Percentiles rank a stretch among this genome's conserved stretches.
phyloP scores from a whole-genome alignment of 2,797 vertebrate genomes.

The Cirrhinus molitorella region DNA sequence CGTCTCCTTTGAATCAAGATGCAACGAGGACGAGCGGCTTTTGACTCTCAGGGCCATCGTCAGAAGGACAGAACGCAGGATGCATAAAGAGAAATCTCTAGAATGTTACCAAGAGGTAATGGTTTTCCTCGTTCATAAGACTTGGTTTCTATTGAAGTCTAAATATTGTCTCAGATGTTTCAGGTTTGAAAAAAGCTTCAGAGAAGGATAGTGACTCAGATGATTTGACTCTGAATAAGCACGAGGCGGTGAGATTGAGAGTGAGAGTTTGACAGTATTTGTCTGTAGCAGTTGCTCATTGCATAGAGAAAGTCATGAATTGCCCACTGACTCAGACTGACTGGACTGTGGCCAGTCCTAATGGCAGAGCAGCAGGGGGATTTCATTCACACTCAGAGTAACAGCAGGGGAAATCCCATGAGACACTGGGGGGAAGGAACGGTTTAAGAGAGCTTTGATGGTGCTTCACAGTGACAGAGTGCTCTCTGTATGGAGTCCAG shows the following conservation, averaged over 20 bases:
- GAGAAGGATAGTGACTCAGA: background rate
- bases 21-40: slow-evolving; percentile 52
- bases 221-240: background rate
- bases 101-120: background rate
- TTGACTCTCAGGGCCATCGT: slow-evolving; percentile 61
- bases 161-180: slow-evolving; percentile 9
- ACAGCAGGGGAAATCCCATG: slow-evolving; percentile 72
- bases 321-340: slow-evolving; percentile 43
- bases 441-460: slow-evolving; percentile 78
- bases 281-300: background rate
- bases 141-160: background rate
- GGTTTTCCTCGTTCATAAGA: background rate
- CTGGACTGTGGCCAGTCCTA: slow-evolving; percentile 62
- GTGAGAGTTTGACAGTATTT: background rate
- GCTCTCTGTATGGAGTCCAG: slow-evolving; percentile 20
- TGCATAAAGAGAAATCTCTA: background rate
- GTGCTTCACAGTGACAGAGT: slow-evolving; percentile 61
- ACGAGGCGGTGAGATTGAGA: background rate
- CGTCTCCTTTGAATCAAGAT: slow-evolving; percentile 59
- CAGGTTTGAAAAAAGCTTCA: background rate
- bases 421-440: slow-evolving; percentile 68
- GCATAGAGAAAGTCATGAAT: slow-evolving; percentile 35
- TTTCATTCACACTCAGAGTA: slow-evolving; percentile 72
- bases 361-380: slow-evolving; percentile 75
- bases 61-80: slow-evolving; percentile 19